These are phyloP conservation scores for Nephila pilipes DNA, from an alignment of 1,140 invertebrate genomes.

Conservation along the genomic window DNA sequence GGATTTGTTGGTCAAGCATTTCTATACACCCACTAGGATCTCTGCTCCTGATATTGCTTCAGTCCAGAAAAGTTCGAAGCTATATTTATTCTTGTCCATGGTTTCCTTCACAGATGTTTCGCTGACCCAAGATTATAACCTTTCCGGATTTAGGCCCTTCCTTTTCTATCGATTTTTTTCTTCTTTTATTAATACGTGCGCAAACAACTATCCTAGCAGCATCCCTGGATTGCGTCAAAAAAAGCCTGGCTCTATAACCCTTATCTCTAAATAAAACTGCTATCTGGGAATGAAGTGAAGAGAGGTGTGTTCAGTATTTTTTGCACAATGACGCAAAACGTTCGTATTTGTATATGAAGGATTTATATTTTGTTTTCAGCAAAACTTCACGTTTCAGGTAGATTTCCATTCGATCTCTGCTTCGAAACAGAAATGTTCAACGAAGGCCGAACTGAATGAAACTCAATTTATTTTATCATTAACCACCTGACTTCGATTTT, in stretches of 20 bases:
- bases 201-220: neutral
- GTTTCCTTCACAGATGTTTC: neutral
- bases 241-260: neutral
- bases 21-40: neutral
- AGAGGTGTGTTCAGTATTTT: no score
- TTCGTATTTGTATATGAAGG: no score
- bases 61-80: neutral
- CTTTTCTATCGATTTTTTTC: neutral
- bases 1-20: neutral
- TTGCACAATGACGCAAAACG: no score
- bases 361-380: no score
- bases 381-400: no score
- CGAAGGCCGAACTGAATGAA: no score
- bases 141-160: neutral
- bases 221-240: neutral
- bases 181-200: neutral
- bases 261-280: conserved; percentile 10
- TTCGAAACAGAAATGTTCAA: no score
- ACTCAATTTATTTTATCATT: no score
- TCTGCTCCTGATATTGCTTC: neutral
- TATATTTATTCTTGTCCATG: neutral
- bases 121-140: neutral
- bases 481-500: no score
- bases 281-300: neutral
- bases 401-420: no score